Evolutionary conservation across 2,797 vertebrate genomes (phyloP).

Genomic region (Myripristis murdjan): DNA sequence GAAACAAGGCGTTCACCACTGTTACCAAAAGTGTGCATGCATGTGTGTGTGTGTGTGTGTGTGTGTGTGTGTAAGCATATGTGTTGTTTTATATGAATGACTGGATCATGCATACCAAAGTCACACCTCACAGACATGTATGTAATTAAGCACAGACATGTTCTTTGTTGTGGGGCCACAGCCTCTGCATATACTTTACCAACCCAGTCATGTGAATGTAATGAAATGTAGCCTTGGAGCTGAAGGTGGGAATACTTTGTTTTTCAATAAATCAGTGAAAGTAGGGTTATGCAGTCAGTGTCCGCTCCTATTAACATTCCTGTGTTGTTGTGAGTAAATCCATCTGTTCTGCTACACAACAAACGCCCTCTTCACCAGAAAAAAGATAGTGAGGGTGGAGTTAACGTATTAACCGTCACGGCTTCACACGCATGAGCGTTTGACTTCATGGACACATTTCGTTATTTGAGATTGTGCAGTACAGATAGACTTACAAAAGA

Average conservation of each 20-base stretch:
- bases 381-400: constrained; percentile 76
- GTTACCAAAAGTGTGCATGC: no score
- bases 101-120: not conserved
- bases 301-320: constrained; percentile 34
- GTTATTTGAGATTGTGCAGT: constrained; percentile 6
- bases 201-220: not conserved
- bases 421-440: not conserved
- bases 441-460: not conserved
- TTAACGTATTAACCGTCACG: constrained; percentile 36
- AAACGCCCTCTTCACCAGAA: constrained; percentile 29
- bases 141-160: not conserved
- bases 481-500: not conserved
- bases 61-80: no score
- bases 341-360: constrained; percentile 34
- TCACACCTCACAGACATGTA: not conserved
- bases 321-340: constrained; percentile 38
- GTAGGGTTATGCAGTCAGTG: not conserved
- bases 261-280: constrained; percentile 17
- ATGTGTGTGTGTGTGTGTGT: no score
- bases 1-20: no score
- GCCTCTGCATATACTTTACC: no score
- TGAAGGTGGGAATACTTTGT: constrained; percentile 1
- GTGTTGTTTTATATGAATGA: no score
- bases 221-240: not conserved
- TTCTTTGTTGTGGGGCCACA: no score